phyloP scores from a whole-genome alignment of 2,797 vertebrate genomes.

The Coregonus ussuriensis region DNA sequence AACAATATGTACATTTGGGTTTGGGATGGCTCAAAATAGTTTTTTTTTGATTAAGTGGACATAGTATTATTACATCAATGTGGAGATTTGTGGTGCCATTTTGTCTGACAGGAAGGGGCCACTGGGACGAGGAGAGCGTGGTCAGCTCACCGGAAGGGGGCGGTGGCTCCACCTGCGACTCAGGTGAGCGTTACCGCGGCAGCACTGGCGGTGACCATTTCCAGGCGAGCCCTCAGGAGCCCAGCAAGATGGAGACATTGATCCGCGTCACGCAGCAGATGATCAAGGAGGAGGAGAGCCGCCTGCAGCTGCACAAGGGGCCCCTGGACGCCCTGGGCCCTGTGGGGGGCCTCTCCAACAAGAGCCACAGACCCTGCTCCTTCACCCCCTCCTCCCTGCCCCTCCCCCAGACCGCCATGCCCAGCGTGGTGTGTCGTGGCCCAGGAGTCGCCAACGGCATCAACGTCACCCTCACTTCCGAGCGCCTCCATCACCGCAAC shows the following conservation, averaged over 20 bases:
- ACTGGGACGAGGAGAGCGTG: constrained; percentile 94
- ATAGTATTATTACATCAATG: neutral
- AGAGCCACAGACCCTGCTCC: constrained; percentile 83
- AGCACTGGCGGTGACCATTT: constrained; percentile 81
- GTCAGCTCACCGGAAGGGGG: constrained; percentile 91
- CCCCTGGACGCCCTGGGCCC: constrained; percentile 79
- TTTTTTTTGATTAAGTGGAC: neutral
- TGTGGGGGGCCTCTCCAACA: constrained; percentile 83
- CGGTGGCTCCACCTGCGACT: constrained; percentile 91
- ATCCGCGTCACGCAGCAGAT: constrained; percentile 94
- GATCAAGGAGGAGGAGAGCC: constrained; percentile 95
- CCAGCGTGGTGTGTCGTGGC: constrained; percentile 82
- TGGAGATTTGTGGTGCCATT: neutral
- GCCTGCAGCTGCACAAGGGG: constrained; percentile 84
- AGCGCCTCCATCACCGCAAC: constrained; percentile 79
- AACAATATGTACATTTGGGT: neutral
- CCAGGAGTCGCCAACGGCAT: constrained; percentile 71
- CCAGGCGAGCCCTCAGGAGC: constrained; percentile 85
- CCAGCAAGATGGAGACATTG: constrained; percentile 94
- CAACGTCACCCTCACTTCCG: constrained; percentile 71
- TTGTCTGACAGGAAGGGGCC: constrained; percentile 79
- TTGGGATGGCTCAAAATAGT: neutral
- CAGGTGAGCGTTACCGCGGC: constrained; percentile 85
- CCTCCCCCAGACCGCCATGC: constrained; percentile 81
- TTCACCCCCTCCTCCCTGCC: constrained; percentile 74